These are phyloP conservation scores for Rhagonycha lutea DNA, from an alignment of 2,888 invertebrate genomes.

Conservation along the genomic window DNA sequence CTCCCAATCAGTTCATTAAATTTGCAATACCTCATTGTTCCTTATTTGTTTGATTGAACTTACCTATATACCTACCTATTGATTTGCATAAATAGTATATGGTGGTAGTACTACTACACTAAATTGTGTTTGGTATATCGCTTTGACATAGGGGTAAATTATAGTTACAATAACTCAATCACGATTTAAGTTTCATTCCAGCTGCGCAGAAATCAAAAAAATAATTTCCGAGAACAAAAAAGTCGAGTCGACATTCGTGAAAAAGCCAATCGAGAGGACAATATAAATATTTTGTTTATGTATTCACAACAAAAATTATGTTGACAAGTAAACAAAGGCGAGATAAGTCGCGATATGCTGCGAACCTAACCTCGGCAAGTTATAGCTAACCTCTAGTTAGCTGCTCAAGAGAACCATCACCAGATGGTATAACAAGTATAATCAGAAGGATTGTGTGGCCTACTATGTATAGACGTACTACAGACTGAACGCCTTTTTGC, in stretches of 20 bases:
- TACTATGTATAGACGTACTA: constrained; percentile 53
- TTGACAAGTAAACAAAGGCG: constrained; percentile 59
- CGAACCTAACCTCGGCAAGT: constrained; percentile 54
- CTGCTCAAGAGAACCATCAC: constrained; percentile 40
- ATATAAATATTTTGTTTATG: constrained; percentile 59
- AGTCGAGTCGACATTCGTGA: constrained; percentile 44
- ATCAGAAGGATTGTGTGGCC: constrained; percentile 39
- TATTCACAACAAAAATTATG: constrained; percentile 58
- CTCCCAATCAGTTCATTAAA: not conserved
- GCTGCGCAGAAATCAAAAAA: constrained; percentile 49
- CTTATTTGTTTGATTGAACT: not conserved
- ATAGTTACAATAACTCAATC: constrained; percentile 55
- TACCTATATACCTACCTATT: not conserved
- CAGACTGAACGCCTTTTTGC: constrained; percentile 53
- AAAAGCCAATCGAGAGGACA: constrained; percentile 55
- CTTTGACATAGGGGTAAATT: constrained; percentile 34
- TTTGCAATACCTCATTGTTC: not conserved
- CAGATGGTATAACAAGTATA: constrained; percentile 8
- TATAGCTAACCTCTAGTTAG: constrained; percentile 55
- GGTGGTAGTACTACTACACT: not conserved
- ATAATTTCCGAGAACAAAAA: constrained; percentile 54
- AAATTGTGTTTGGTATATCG: not conserved
- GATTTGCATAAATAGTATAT: not conserved
- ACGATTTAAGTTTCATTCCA: constrained; percentile 52
- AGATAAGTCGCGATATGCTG: constrained; percentile 57